Evolutionary conservation across 2,113 vertebrate species (phyloP).

Genomic region (Triplophysa siluroides): DNA sequence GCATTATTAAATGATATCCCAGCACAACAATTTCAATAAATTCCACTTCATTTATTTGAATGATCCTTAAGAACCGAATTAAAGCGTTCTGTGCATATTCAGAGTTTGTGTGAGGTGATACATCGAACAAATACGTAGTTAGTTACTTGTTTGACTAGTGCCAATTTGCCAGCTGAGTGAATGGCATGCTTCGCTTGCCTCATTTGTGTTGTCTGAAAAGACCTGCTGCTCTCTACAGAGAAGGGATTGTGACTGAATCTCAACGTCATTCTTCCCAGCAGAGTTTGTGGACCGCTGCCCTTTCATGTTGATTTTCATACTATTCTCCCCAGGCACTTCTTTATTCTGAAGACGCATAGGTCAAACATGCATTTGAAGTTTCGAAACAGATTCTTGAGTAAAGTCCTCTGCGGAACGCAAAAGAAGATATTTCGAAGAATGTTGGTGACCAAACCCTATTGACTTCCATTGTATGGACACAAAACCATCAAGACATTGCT

Average conservation of each 20-base stretch:
- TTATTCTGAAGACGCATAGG: not conserved
- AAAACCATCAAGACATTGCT: too few relatives aligned
- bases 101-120: conserved; percentile 2
- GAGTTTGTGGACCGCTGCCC: not conserved
- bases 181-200: conserved; percentile 7
- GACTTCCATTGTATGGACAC: too few relatives aligned
- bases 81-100: not conserved
- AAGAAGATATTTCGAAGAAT: too few relatives aligned
- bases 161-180: conserved; percentile 29
- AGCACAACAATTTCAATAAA: not conserved
- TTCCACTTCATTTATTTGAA: not conserved
- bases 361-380: not conserved
- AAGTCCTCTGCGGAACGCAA: too few relatives aligned
- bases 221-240: not conserved
- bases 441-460: too few relatives aligned
- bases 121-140: not conserved
- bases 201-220: conserved; percentile 25
- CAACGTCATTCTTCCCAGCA: conserved; percentile 8
- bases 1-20: too few relatives aligned
- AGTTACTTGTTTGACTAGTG: not conserved
- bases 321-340: not conserved
- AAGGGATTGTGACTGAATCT: not conserved
- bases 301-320: not conserved
- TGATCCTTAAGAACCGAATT: not conserved
- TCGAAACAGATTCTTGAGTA: not conserved